phyloP scores from a whole-genome alignment of 2,797 vertebrate species.

The Notolabrus celidotus region DNA sequence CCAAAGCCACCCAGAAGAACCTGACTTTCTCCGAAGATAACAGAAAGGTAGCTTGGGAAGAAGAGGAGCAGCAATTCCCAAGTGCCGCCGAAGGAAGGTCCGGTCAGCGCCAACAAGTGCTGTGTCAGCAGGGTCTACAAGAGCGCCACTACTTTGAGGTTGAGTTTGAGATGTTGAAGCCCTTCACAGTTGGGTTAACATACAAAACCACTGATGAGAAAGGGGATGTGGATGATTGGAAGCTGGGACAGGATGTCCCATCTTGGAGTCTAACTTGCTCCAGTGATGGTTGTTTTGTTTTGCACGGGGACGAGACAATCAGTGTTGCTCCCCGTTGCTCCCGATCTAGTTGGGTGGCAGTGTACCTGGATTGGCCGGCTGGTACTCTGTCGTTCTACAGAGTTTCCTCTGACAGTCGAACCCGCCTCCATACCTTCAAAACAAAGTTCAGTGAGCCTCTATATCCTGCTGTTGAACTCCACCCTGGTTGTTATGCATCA shows the following conservation, averaged over 20 bases:
- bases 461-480: conserved; percentile 38
- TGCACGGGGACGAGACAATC: fast-evolving
- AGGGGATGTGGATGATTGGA: background rate
- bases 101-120: conserved; percentile 10
- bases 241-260: conserved; percentile 19
- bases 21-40: conserved; percentile 49
- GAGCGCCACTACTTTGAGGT: conserved; percentile 61
- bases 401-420: conserved; percentile 27
- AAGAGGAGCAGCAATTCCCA: background rate
- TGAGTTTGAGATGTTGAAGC: background rate
- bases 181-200: conserved; percentile 36
- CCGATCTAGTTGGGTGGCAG: conserved; percentile 29
- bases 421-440: conserved; percentile 34
- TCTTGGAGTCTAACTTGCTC: conserved; percentile 57
- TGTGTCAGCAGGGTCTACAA: conserved; percentile 42
- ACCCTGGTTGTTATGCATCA: background rate
- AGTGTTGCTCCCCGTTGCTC: background rate
- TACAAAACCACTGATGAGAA: conserved; percentile 2
- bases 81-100: conserved; percentile 16
- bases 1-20: conserved; percentile 19
- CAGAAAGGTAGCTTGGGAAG: conserved; percentile 46
- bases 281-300: background rate
- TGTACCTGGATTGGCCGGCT: conserved; percentile 47
- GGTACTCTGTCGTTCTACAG: conserved; percentile 62
- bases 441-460: background rate